phyloP scores from a whole-genome alignment of 2,888 invertebrate genomes.

The Rhorus exstirpatorius region DNA sequence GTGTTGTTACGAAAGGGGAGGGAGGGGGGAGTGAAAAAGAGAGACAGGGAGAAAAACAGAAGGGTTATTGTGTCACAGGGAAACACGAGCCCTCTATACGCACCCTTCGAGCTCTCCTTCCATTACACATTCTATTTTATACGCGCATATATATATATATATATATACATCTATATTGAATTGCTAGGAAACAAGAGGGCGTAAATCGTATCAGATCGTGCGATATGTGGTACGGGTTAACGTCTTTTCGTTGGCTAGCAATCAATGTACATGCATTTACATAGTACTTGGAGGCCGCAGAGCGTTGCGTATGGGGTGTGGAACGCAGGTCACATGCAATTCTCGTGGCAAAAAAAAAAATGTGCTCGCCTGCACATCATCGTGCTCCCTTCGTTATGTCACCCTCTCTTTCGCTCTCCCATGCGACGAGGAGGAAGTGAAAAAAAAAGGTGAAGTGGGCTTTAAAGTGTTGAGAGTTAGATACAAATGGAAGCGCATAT shows the following conservation, averaged over 20 bases:
- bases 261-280: neutral
- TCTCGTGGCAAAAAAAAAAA: conserved; percentile 15
- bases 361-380: neutral
- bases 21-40: neutral
- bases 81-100: neutral
- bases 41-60: neutral
- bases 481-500: neutral
- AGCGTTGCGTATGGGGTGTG: neutral
- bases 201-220: no score
- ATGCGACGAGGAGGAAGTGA: neutral
- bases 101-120: conserved; percentile 10
- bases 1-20: conserved; percentile 1
- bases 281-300: conserved; percentile 1
- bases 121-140: neutral
- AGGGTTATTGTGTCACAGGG: conserved; percentile 11
- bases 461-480: conserved; percentile 5
- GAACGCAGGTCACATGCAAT: conserved; percentile 4
- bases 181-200: no score
- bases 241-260: neutral
- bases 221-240: no score
- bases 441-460: conserved; percentile 21
- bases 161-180: no score
- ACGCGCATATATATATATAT: neutral
- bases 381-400: conserved; percentile 4
- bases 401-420: neutral